A percentile compares a stretch with the other conserved stretches of the same genome.
phyloP scores from a whole-genome alignment of 2,797 vertebrate species.

The Passerculus sandwichensis region DNA sequence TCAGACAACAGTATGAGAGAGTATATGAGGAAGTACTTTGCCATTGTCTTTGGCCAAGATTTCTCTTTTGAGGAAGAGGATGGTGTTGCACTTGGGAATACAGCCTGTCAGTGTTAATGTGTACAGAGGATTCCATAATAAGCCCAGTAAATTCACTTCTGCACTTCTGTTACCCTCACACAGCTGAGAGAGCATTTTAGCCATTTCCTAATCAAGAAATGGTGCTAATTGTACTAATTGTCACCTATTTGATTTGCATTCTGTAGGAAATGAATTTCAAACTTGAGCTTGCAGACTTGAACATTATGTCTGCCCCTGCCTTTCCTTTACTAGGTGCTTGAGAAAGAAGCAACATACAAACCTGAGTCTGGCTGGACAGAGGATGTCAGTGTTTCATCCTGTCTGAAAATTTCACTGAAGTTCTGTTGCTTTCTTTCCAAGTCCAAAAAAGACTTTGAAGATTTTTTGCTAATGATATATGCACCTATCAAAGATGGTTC shows the following conservation, averaged over 20 bases:
- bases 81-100: not conserved
- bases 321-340: not conserved
- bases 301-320: not conserved
- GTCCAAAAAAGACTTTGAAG: not conserved
- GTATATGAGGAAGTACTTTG: not conserved
- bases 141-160: not conserved
- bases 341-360: not conserved
- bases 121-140: not conserved
- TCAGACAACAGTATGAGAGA: not conserved
- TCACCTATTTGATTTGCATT: accelerated
- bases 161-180: not conserved
- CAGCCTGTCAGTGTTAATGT: not conserved
- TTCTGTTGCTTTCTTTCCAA: not conserved
- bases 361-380: not conserved
- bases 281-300: not conserved
- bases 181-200: not conserved
- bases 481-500: not conserved
- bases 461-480: not conserved
- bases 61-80: not conserved
- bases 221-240: not conserved
- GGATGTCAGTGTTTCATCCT: not conserved
- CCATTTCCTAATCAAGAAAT: not conserved
- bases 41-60: not conserved
- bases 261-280: not conserved
- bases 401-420: not conserved